A percentile compares a stretch with the other conserved stretches of the same genome.
Conservation (phyloP, 1,140 invertebrate genomes). For the Drosophila littoralis region DNA sequence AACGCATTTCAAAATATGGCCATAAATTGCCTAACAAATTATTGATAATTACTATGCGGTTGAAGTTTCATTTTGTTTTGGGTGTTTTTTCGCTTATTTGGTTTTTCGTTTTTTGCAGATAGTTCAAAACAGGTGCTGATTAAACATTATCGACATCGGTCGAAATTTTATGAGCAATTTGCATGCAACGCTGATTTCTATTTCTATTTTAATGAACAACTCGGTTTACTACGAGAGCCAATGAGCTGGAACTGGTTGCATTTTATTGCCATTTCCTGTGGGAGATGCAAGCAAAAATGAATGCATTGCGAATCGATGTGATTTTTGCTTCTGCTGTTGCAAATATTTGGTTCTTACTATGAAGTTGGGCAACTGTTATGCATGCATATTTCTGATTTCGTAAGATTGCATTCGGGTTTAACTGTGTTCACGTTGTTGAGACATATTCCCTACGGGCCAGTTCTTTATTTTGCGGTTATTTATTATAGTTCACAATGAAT, state of each 20-base stretch:
- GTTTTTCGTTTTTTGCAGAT: not conserved
- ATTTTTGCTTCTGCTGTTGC: not conserved
- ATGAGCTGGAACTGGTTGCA: not conserved
- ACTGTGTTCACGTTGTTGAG: too few species aligned
- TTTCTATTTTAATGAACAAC: conserved; percentile 3
- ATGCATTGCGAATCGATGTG: not conserved
- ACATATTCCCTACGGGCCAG: too few species aligned
- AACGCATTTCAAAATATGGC: not conserved
- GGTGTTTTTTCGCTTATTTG: conserved; percentile 3
- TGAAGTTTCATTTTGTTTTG: not conserved
- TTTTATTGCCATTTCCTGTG: conserved; percentile 3
- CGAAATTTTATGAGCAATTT: conserved; percentile 44
- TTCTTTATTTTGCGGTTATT: too few species aligned
- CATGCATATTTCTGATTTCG: too few species aligned
- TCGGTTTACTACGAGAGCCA: not conserved
- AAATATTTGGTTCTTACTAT: not conserved
- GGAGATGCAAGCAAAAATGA: not conserved
- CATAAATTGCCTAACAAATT: conserved; percentile 49
- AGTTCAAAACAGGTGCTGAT: conserved; percentile 7
- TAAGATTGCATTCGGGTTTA: too few species aligned
- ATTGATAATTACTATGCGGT: conserved; percentile 51
- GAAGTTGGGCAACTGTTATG: too few species aligned
- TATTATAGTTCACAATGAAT: too few species aligned
- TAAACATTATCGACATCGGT: conserved; percentile 7
- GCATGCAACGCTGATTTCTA: conserved; percentile 25